A percentile compares a stretch with the other conserved stretches of the same genome.
Conservation (phyloP, 2,113 vertebrate species). For the Chionis minor region DNA sequence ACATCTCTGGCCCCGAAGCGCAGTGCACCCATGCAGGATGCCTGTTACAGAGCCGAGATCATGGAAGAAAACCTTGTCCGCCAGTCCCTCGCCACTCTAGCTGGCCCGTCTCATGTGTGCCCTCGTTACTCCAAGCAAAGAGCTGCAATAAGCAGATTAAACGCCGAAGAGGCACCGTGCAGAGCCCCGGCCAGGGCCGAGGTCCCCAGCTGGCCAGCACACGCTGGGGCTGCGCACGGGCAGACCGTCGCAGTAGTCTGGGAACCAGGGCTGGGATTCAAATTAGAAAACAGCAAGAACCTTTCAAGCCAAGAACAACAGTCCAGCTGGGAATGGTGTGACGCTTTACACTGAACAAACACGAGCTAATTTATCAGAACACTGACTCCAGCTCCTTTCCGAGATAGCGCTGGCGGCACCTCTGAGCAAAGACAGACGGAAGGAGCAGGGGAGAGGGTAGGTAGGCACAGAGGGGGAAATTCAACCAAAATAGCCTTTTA, state of each 20-base stretch:
- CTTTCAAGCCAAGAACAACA: conserved; percentile 46
- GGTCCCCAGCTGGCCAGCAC: background rate
- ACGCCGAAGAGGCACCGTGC: background rate
- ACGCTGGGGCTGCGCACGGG: background rate
- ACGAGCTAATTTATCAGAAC: background rate
- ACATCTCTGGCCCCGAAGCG: background rate
- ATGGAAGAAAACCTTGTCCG: rapidly evolving
- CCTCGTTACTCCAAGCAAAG: background rate
- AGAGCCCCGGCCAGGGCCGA: background rate
- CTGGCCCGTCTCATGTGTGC: rapidly evolving
- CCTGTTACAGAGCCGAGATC: background rate
- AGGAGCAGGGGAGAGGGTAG: background rate
- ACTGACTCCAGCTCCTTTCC: background rate
- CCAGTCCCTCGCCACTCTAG: background rate
- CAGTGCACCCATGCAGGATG: background rate
- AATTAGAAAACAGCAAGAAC: background rate
- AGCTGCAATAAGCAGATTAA: background rate
- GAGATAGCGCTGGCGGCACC: background rate
- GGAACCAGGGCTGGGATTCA: background rate
- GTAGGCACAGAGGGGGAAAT: background rate
- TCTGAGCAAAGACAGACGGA: background rate
- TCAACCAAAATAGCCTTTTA: background rate
- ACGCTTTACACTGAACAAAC: conserved; percentile 38
- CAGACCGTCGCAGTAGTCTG: rapidly evolving
- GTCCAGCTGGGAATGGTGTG: background rate